Evolutionary conservation across 2,888 invertebrate species (phyloP), one percentile per base, ranked within the genome.

Genomic region (Fragum sueziense): DNA sequence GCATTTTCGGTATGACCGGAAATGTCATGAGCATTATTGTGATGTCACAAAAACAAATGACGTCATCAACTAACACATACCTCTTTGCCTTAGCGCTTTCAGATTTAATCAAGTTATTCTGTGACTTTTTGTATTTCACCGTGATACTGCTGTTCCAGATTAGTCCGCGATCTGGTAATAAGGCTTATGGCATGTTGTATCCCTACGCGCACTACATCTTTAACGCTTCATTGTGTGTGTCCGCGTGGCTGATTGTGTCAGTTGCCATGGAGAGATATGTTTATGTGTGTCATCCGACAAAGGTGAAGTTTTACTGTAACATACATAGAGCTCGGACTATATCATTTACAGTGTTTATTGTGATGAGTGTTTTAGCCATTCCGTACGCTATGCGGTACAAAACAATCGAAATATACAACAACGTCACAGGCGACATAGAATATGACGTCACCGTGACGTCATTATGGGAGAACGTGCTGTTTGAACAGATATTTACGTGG

Each of bases 171-270:
- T 79, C 86, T 6, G 92, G 91, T 1, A 87, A 91, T 61, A 84
- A 85, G 52, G 86, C 87, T 2, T 92, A 89, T 73, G 90, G 87
- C n/a, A 89, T 88, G 73, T 82, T 93, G 25, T 93, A 93, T 79
- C 93, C 92, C 0, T 92, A 92, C 85, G 91, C 91, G 7, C 92
- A 92, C 77, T 92, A 91, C 73, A 82, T 92, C 11, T 91, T 92
- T 61, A 91, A 90, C 72, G 88, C 89, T 59, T 90, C 92, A 2
- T 81, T 90, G 47, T 91, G 90, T 59, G 87, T 91, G 29, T 91
- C 92, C 0, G 89, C 92, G 0, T 92, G 92, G 92, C 74, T 92
- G 31, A 91, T 91, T 0, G 91, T 92, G 4, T 90, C 91, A 0
- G 92, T 93, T 27, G 92, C 92, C 0, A 88, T 91, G 47, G 93